These are phyloP conservation scores for Mus minutoides DNA, from an alignment of 2,797 vertebrate species.

Conservation along the genomic window DNA sequence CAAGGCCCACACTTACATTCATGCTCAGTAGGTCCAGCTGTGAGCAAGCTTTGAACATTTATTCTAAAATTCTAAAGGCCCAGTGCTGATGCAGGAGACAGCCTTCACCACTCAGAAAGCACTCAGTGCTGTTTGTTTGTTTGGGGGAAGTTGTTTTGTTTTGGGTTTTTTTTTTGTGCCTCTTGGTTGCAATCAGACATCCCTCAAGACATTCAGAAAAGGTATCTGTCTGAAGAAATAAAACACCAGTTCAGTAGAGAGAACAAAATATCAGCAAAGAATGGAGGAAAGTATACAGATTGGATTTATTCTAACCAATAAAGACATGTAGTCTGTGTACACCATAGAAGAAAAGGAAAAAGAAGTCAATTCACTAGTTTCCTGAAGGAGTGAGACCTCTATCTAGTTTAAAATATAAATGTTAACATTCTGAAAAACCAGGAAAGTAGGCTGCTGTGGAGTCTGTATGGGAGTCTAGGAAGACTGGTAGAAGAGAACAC, in stretches of 20 bases:
- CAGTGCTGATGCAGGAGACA: not conserved
- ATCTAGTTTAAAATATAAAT: not conserved
- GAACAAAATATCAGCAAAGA: not conserved
- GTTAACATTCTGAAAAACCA: not conserved
- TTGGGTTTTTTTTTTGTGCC: not conserved
- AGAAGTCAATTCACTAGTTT: not conserved
- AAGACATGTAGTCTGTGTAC: too few species aligned
- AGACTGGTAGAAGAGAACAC: not conserved
- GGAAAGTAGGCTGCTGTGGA: not conserved
- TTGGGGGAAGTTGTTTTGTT: too few species aligned
- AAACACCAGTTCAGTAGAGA: not conserved
- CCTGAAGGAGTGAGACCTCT: not conserved
- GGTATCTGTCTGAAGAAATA: not conserved
- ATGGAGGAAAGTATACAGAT: not conserved
- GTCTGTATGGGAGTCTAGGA: not conserved
- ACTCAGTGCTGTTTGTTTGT: not conserved
- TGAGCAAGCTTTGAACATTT: conserved; percentile 46
- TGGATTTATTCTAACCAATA: not conserved
- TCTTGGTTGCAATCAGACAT: conserved; percentile 24
- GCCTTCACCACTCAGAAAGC: not conserved
- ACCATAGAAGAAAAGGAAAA: not conserved
- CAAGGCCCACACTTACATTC: conserved; percentile 10
- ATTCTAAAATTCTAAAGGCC: conserved; percentile 9
- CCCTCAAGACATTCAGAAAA: not conserved
- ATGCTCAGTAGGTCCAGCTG: conserved; percentile 39